phyloP scores from a whole-genome alignment of 2,113 vertebrate species.

The Chloroceryle aenea region DNA sequence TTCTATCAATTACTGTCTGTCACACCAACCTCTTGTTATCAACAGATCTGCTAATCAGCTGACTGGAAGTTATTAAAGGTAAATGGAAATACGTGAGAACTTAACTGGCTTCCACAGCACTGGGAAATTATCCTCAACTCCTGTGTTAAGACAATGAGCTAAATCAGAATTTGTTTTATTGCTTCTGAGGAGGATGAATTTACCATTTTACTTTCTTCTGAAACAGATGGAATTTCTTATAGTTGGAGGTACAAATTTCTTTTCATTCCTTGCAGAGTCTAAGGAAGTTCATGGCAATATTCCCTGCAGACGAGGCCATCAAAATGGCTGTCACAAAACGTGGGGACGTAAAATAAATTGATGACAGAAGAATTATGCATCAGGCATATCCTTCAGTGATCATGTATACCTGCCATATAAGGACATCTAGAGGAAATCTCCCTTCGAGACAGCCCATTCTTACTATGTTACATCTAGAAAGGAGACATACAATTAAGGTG shows the following conservation, averaged over 20 bases:
- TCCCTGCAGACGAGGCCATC: neutral
- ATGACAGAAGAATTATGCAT: neutral
- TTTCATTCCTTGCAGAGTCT: neutral
- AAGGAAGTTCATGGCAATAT: slow-evolving; percentile 10
- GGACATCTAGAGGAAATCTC: slow-evolving; percentile 49
- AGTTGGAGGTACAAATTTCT: neutral
- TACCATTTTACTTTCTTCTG: neutral
- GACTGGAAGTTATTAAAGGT: neutral
- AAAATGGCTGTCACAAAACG: slow-evolving; percentile 20
- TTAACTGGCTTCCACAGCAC: neutral
- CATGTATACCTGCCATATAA: neutral
- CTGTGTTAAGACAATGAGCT: neutral
- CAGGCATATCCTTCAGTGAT: neutral
- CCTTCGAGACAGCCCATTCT: slow-evolving; percentile 5
- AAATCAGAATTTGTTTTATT: neutral
- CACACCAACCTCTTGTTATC: neutral
- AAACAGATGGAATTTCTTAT: slow-evolving; percentile 1
- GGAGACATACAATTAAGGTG: slow-evolving; percentile 70
- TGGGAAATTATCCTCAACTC: neutral
- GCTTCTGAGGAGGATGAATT: neutral
- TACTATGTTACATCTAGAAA: slow-evolving; percentile 48
- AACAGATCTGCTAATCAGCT: neutral
- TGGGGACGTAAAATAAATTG: neutral
- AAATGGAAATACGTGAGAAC: neutral
- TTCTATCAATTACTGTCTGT: neutral